Percentiles rank a stretch among this genome's conserved stretches.
Evolutionary conservation across 2,797 vertebrate species (phyloP).

Genomic region (Cirrhinus mrigala): DNA sequence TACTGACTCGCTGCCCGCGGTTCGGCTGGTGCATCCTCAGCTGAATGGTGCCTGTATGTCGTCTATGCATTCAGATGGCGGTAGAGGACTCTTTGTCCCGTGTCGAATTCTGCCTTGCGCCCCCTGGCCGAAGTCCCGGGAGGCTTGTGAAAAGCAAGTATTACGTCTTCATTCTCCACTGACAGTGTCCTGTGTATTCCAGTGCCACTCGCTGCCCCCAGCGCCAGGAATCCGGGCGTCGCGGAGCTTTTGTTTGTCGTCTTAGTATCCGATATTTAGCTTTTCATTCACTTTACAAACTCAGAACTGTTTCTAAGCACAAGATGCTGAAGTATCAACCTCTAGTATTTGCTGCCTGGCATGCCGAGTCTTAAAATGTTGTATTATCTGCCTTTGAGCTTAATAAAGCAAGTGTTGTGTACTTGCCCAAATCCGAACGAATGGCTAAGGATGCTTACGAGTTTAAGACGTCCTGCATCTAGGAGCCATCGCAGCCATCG

Average conservation of each 20-base stretch:
- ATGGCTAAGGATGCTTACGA: not conserved
- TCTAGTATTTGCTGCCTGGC: slow-evolving; percentile 19
- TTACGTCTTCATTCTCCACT: slow-evolving; percentile 24
- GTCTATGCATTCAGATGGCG: slow-evolving; percentile 39
- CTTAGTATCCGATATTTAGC: not conserved
- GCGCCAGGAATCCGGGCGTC: slow-evolving; percentile 34
- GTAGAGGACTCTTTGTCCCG: slow-evolving; percentile 55
- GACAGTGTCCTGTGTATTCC: slow-evolving; percentile 43
- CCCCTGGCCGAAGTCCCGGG: slow-evolving; percentile 35
- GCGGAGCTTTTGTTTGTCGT: not conserved
- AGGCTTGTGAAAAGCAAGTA: slow-evolving; percentile 49
- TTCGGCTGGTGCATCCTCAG: not conserved
- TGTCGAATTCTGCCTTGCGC: slow-evolving; percentile 18
- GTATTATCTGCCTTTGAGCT: slow-evolving; percentile 21
- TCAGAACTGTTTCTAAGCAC: not conserved
- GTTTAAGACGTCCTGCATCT: not conserved
- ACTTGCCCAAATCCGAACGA: not conserved
- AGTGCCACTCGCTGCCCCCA: slow-evolving; percentile 31
- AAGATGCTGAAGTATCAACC: not conserved
- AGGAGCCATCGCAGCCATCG: not conserved
- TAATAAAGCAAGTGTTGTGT: not conserved
- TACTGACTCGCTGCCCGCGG: slow-evolving; percentile 14
- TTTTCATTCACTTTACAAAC: not conserved
- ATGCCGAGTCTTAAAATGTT: slow-evolving; percentile 1
- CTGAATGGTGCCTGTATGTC: slow-evolving; percentile 42